Evolutionary conservation across 2,888 invertebrate species (phyloP), one percentile per base, ranked within the genome.

Genomic region (Orthosia cruda): DNA sequence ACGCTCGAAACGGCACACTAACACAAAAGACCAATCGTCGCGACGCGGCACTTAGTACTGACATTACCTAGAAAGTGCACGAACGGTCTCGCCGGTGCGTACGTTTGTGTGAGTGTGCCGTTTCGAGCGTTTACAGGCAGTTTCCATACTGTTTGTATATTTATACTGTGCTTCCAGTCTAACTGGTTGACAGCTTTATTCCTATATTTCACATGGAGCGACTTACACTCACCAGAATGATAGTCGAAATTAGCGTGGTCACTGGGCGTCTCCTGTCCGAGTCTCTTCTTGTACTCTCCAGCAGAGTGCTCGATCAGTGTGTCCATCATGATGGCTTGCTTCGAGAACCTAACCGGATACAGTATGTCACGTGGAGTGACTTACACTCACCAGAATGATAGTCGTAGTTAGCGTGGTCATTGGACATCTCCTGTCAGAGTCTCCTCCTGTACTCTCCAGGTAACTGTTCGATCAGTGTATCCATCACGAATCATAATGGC

Each of bases 401-500:
- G 72, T 97, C 97, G 45, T 95, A 96, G 80, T 96, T 95, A 7
- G 95, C 94, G 77, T 96, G 96, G n/a, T 97, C 96, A 62, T 95
- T 95, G 0, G 96, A 96, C 1, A 95, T 95, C 69, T 96, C 97
- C 74, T 96, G 97, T 4, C 97, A 97, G 52, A 97, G 96, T 61
- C 97, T 92, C 88, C 97, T 97, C 87, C 98, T 97, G 88, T 98
- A 97, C 92, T 98, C 98, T 68, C 98, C 98, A 1, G 98, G 98
- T 93, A 99, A 99, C 80, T 98, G 97, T 74, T 98, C 98, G 85
- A 99, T 98, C 75, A 99, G 95, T 4, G 98, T 98, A 94, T 99
- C 99, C 98, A 99, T 98, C n/a, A n/a, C n/a, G n/a, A n/a, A 99
- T 98, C 97, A 99, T 98, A 81, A 98, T 97, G 52, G 98, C 98